Base-by-base conservation (phyloP, 2,113 vertebrate species). In the Cyanistes caeruleus region DNA sequence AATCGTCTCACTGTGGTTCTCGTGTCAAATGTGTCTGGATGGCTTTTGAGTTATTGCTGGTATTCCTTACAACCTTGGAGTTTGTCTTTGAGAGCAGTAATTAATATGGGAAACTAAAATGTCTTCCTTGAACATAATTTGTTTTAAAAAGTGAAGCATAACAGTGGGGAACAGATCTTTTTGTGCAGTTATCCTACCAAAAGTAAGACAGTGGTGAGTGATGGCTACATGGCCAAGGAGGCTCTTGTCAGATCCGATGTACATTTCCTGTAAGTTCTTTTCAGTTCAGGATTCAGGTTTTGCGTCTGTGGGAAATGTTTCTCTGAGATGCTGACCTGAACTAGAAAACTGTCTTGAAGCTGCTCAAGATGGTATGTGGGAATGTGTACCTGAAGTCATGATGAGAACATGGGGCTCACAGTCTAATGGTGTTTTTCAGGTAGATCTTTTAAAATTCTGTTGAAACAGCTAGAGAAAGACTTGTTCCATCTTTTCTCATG, bases 151-250 rank as follows among this genome's bases (percentile, higher is more conserved):
- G 39, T 31, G 64, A 92, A 81, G 21, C 10, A 6, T 43, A 59
- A 33, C 31, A 30, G 70, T 62, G 52, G 18, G 56, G 35, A 86
- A 55, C 11, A 11, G 25, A 48, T 63, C 33, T 55, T 65, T 59
- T 41, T 44, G 21, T 8, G 13, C n/a, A 46, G 16, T 56, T 87
- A 33, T 55, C 35, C 15, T 84, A 21, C 16, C 15, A 16, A 35
- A 86, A 70, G 30, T 67, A 14, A 0, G 0, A 9, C 51, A 15
- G 9, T 77, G 25, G 25, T 84, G 46, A 18, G 4, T 58, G 68
- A 84, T n/a, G 37, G 10, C 58, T 20, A 11, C 18, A 9, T 2
- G 5, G n/a, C 37, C 13, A 39, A 7, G 46, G n/a, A 72, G 41
- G 10, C 7, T 55, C 18, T 28, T 14, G 1, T 43, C 19, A 13